Evolutionary conservation across 2,797 vertebrate species (phyloP), one percentile per base, ranked within the genome.

Genomic region (Propithecus perrieri): DNA sequence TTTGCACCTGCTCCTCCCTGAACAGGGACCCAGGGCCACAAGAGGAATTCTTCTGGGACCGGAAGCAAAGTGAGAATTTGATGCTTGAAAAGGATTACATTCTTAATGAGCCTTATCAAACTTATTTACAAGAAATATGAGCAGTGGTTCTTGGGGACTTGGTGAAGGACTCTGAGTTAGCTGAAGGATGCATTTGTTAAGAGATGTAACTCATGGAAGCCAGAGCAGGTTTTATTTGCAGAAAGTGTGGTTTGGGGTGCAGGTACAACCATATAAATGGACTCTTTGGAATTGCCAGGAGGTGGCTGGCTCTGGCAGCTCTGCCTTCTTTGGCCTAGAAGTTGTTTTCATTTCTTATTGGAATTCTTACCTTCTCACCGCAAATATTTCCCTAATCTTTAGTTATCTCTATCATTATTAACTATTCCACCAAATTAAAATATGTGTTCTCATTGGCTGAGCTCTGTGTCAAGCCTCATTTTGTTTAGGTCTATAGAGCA

Each of bases 71-170:
- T 90, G 91, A 97, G 94, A 97, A 92, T 95, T 55, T 85, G 89
- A 86, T 88, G 80, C 89, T 94, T 79, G 93, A 87, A 96, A 75
- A 97, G 48, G 91, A 97, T 91, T 86, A 97, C 87, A 81, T 95
- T 96, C 79, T 88, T 96, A 97, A 97, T 79, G 94, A 95, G 69
- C 50, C 91, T 88, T 97, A 90, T 94, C 96, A 93, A 95, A 75
- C 76, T 96, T 97, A 96, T 87, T 96, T 97, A 94, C 85, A 95
- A 90, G 91, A 95, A 94, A 76, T 71, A 80, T 38, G 46, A 90
- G 38, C 91, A 88, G 55, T 63, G 67, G 20, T 79, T 96, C 89
- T 87, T 71, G 75, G 88, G 85, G 85, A 97, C n/a, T 30, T 57
- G 41, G 20, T 96, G 59, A 96, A 87, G 92, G 96, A 72, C 74